Percentiles rank a stretch among this genome's conserved stretches.
Conservation (phyloP, 1,140 invertebrate genomes). For the Calosoma granatense region DNA sequence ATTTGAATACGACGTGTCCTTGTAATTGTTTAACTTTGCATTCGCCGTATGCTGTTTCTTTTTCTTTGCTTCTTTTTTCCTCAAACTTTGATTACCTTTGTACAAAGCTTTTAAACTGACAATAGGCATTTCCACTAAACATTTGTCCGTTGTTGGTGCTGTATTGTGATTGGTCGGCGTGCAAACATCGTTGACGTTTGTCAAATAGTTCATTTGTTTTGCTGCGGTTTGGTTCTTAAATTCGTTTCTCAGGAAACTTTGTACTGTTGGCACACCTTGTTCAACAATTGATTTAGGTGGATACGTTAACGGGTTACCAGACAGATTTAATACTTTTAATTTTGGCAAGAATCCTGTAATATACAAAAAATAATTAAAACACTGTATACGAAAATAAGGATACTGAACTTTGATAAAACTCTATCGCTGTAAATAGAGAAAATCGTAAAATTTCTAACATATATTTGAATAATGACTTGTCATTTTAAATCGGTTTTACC, state of each 20-base stretch:
- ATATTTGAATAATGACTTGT: no score
- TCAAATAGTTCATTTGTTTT: neutral
- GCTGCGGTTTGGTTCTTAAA: slow-evolving; percentile 1
- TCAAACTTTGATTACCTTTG: no score
- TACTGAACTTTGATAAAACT: no score
- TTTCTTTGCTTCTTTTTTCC: slow-evolving; percentile 6
- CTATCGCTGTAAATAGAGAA: no score
- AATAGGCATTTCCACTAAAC: slow-evolving; percentile 11
- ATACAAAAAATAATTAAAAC: no score
- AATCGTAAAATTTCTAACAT: no score
- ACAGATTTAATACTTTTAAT: slow-evolving; percentile 29
- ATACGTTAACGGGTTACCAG: slow-evolving; percentile 29
- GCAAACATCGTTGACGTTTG: neutral
- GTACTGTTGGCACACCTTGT: slow-evolving; percentile 23
- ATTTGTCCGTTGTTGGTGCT: slow-evolving; percentile 8
- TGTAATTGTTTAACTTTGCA: slow-evolving; percentile 25
- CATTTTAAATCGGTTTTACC: no score
- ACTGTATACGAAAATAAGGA: no score
- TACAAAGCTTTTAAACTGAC: slow-evolving; percentile 13
- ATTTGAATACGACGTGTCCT: slow-evolving; percentile 13
- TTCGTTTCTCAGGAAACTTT: slow-evolving; percentile 22
- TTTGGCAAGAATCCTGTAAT: slow-evolving; percentile 23
- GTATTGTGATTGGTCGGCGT: neutral
- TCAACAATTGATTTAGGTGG: slow-evolving; percentile 21
- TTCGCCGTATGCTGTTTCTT: slow-evolving; percentile 19